Evolutionary conservation across 1,140 invertebrate genomes (phyloP).

Genomic region (Drosophila ambigua): DNA sequence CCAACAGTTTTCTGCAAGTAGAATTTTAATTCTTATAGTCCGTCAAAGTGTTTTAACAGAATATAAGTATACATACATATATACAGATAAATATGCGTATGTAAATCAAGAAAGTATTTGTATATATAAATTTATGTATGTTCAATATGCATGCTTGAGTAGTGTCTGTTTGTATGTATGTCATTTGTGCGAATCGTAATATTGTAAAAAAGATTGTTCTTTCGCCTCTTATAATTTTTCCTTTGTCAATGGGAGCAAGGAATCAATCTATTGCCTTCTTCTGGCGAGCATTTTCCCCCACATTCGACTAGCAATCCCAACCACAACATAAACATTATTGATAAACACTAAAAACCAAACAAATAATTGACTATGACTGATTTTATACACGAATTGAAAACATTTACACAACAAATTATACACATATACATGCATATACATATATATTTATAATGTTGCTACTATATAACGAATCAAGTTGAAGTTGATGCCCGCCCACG

Average conservation of each 20-base stretch:
- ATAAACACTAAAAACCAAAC: conserved; percentile 56
- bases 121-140: conserved; percentile 23
- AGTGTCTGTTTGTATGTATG: conserved; percentile 62
- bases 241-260: conserved; percentile 20
- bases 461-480: conserved; percentile 51
- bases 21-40: conserved; percentile 44
- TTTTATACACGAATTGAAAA: conserved; percentile 73
- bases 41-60: conserved; percentile 34
- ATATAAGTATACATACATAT: conserved; percentile 6
- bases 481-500: conserved; percentile 41
- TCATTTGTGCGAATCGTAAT: conserved; percentile 35
- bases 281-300: no score
- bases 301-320: conserved; percentile 26
- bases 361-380: conserved; percentile 78
- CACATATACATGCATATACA: conserved; percentile 62
- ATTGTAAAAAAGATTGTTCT: conserved; percentile 20
- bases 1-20: conserved; percentile 31
- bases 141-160: conserved; percentile 59
- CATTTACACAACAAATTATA: conserved; percentile 73
- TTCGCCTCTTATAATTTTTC: neutral
- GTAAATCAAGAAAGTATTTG: conserved; percentile 17
- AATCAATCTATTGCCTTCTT: conserved; percentile 8
- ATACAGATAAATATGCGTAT: conserved; percentile 3
- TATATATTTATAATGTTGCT: conserved; percentile 76
- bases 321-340: conserved; percentile 52